These are phyloP conservation scores for Semnornis frantzii DNA, from an alignment of 2,113 vertebrate species.

Conservation along the genomic window DNA sequence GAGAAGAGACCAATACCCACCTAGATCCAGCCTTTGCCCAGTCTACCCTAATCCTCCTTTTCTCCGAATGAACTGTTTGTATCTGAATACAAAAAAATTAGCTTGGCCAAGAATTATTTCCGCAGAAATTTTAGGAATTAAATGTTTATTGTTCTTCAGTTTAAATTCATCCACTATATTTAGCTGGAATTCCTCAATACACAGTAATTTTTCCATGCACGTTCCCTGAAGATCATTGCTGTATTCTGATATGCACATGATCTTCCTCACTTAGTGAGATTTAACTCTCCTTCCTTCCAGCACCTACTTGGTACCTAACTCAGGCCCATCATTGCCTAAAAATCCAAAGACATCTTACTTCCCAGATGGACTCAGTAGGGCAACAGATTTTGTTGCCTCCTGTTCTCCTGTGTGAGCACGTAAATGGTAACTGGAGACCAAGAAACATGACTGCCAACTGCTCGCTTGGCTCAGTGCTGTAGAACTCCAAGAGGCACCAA, in stretches of 20 bases:
- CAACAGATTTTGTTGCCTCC: slow-evolving; percentile 27
- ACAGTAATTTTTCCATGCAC: background rate
- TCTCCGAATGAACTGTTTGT: background rate
- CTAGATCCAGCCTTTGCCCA: too few species aligned
- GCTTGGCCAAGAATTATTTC: background rate
- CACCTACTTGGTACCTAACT: background rate
- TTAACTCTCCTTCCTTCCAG: background rate
- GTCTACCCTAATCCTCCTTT: too few species aligned
- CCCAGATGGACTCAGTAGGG: slow-evolving; percentile 9
- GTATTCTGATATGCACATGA: background rate
- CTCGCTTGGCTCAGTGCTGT: background rate
- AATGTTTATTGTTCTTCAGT: background rate
- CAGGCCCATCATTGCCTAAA: background rate
- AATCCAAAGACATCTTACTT: slow-evolving; percentile 15
- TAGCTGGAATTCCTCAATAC: background rate
- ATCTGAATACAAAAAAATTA: background rate
- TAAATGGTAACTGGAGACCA: background rate
- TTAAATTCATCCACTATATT: background rate
- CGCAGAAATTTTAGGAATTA: background rate
- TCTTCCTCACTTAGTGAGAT: background rate
- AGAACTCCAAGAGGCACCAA: background rate
- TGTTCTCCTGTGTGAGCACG: background rate
- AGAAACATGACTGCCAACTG: background rate
- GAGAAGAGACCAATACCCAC: too few species aligned
- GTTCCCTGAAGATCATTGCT: background rate